Percentiles rank a stretch among this genome's conserved stretches.
Evolutionary conservation across 2,888 invertebrate genomes (phyloP).

Genomic region (Metellina segmentata): DNA sequence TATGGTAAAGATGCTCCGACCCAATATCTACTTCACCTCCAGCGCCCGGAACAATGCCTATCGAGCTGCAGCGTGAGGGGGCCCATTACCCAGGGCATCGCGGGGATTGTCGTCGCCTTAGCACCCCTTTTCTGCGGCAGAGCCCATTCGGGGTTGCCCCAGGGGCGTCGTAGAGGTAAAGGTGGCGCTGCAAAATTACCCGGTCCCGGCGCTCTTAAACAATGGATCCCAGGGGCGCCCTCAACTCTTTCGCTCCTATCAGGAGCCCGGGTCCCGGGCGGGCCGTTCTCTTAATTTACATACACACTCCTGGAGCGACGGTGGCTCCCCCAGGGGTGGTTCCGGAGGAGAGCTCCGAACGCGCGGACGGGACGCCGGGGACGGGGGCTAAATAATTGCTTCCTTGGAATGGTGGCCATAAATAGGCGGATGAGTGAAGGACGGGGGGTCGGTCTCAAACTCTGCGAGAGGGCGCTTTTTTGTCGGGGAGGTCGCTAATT

Average conservation of each 20-base stretch:
- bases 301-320: conserved; percentile 29
- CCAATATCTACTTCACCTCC: background rate
- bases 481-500: background rate
- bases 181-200: conserved; percentile 60
- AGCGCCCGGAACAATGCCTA: background rate
- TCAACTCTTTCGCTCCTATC: conserved; percentile 72
- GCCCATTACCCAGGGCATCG: conserved; percentile 31
- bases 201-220: conserved; percentile 37
- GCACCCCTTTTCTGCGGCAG: conserved; percentile 23
- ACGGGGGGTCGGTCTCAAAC: conserved; percentile 11
- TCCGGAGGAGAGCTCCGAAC: conserved; percentile 16
- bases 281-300: conserved; percentile 62
- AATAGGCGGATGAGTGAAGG: conserved; percentile 34
- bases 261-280: conserved; percentile 21
- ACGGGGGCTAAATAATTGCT: conserved; percentile 49
- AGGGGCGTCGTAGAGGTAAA: conserved; percentile 46
- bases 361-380: conserved; percentile 33
- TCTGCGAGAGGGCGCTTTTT: background rate
- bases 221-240: conserved; percentile 50
- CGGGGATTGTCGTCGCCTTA: conserved; percentile 52
- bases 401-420: conserved; percentile 26
- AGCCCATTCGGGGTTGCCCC: conserved; percentile 26
- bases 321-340: background rate
- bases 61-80: conserved; percentile 3
- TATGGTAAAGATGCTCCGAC: background rate